phyloP scores from a whole-genome alignment of 2,888 invertebrate genomes.

The Nomada fabriciana region DNA sequence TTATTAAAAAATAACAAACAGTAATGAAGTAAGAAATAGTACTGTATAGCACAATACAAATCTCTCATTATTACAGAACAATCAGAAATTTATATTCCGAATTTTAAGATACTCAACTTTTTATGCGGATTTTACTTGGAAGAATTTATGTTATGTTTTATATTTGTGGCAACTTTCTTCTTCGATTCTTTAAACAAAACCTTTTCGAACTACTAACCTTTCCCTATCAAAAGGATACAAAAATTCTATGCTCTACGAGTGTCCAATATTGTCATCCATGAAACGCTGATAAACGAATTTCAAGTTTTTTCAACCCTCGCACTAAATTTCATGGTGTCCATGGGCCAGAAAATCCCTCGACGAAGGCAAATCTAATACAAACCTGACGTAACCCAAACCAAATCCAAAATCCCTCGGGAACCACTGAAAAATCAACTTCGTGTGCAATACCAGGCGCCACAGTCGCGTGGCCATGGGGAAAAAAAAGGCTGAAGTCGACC shows the following conservation, averaged over 20 bases:
- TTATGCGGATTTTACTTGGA: too few species aligned
- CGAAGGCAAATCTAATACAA: too few species aligned
- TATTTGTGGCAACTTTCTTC: too few species aligned
- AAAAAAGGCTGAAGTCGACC: slow-evolving; percentile 47
- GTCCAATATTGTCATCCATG: too few species aligned
- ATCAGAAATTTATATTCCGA: too few species aligned
- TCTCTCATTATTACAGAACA: not conserved
- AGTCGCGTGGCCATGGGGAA: not conserved
- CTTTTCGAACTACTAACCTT: too few species aligned
- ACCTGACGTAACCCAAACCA: too few species aligned
- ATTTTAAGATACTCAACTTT: too few species aligned
- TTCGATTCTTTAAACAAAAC: too few species aligned
- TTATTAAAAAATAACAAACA: not conserved
- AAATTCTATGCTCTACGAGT: too few species aligned
- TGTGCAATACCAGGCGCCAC: slow-evolving; percentile 22
- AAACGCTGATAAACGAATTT: not conserved
- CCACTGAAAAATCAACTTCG: slow-evolving; percentile 55
- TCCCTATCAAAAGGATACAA: too few species aligned
- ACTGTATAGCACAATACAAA: not conserved
- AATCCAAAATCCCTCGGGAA: slow-evolving; percentile 5
- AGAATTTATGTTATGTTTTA: too few species aligned
- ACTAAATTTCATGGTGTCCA: slow-evolving; percentile 33
- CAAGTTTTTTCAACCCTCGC: not conserved
- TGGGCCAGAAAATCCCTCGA: slow-evolving; percentile 3
- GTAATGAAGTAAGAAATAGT: not conserved